These are phyloP conservation scores for Sylvia atricapilla DNA, from an alignment of 2,113 vertebrate species.

Conservation along the genomic window DNA sequence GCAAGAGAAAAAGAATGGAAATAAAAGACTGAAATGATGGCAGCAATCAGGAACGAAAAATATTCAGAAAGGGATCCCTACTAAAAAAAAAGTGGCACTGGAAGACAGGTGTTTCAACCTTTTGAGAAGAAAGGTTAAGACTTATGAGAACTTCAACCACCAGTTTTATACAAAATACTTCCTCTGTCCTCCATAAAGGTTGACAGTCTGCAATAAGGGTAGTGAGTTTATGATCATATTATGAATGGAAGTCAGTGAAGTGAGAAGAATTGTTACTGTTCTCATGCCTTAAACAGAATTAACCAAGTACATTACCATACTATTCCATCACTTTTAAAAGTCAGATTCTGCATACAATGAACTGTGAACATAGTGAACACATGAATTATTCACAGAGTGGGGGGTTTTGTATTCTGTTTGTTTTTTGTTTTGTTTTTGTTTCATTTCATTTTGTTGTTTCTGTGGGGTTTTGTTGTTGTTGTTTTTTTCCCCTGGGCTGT, in stretches of 20 bases:
- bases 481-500: not conserved
- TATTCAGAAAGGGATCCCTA: not conserved
- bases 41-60: not conserved
- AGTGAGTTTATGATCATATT: not conserved
- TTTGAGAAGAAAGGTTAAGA: not conserved
- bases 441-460: not conserved
- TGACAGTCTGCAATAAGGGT: accelerated
- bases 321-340: not conserved
- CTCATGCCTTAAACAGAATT: not conserved
- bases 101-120: not conserved
- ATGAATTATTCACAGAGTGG: not conserved
- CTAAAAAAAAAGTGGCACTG: accelerated
- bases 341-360: not conserved
- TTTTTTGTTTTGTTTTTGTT: not conserved
- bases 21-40: not conserved
- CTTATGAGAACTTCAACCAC: not conserved
- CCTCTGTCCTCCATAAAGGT: not conserved
- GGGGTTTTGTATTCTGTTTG: not conserved
- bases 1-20: not conserved
- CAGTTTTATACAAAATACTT: not conserved
- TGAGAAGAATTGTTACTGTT: not conserved
- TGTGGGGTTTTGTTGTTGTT: too few species aligned
- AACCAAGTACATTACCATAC: not conserved
- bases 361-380: not conserved
- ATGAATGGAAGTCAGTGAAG: not conserved